These are phyloP conservation scores for Cladopsammia gracilis DNA, from an alignment of 64 coral and sea anemone genomes.

Conservation along the genomic window DNA sequence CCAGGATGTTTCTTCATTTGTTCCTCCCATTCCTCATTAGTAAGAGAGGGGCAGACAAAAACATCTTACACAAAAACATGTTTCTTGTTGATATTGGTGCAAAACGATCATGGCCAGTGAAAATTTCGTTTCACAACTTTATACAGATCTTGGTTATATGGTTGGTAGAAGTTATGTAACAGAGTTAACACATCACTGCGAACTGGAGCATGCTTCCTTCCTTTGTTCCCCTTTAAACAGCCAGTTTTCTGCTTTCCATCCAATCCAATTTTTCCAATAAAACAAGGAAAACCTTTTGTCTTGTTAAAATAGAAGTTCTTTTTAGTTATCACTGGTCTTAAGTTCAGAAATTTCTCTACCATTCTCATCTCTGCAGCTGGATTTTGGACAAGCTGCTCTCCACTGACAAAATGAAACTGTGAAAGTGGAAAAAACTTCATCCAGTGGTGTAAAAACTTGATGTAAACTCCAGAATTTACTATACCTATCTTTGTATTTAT, in stretches of 20 bases:
- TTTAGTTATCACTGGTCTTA: constrained; percentile 60
- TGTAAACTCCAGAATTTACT: constrained; percentile 76
- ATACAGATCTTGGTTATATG: constrained; percentile 77
- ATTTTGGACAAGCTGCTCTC: constrained; percentile 65
- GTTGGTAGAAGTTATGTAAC: constrained; percentile 68
- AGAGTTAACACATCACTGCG: constrained; percentile 15
- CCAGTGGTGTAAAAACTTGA: constrained; percentile 68
- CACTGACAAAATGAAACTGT: constrained; percentile 89
- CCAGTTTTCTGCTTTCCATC: background rate
- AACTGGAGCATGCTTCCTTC: constrained; percentile 69
- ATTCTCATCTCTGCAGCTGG: constrained; percentile 66
- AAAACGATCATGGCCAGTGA: constrained; percentile 47
- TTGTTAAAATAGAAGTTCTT: constrained; percentile 76
- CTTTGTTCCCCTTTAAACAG: constrained; percentile 75
- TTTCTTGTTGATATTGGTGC: background rate
- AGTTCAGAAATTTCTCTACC: constrained; percentile 72
- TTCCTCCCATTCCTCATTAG: too few species aligned
- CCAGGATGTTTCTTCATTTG: too few species aligned
- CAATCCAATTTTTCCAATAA: constrained; percentile 18
- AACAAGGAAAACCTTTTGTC: constrained; percentile 89
- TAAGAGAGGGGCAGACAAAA: background rate
- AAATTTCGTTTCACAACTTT: constrained; percentile 67
- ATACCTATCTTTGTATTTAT: constrained; percentile 19
- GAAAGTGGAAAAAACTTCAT: constrained; percentile 67
- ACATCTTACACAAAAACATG: background rate